Base-by-base conservation (phyloP, 2,888 invertebrate species). In the Volucella inanis region DNA sequence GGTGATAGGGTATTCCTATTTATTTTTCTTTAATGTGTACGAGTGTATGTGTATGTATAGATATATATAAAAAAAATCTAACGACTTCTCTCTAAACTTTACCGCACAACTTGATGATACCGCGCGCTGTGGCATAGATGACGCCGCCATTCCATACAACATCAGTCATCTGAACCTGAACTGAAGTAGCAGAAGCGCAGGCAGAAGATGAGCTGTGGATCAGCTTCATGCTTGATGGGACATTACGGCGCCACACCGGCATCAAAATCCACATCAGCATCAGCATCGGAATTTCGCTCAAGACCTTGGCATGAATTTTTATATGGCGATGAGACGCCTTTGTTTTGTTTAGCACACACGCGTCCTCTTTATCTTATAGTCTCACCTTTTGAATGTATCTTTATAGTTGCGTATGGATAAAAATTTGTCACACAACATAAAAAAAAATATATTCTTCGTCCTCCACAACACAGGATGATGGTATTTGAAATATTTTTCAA, bases 191-290 rank as follows among this genome's bases (percentile, higher is more conserved):
- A 38, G 3, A n/a, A 18, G 22, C n/a, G 14, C 14, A 14, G 14
- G 12, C 14, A 14, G 14, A 8, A 31, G 15, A 38, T 8, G 3
- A 10, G 22, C 22, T 22, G 52, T 11, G 38, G 41, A 79, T 57
- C 57, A 50, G 47, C 74, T 75, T 41, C 55, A 62, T 49, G 71
- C 65, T 65, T 38, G 52, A 50, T 71, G 68, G 74, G 79, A 79
- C 83, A 64, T 52, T 70, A 47, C 75, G 83, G 79, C 83, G 74
- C 83, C 83, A 59, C 78, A 72, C 77, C 59, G 41, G 45, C 59
- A 59, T 52, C 49, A 15, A 43, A 38, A 62, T 43, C 31, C 31
- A 31, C 78, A 72, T 82, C 59, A 47, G 52, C 52, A 59, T 52
- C 49, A 70, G 47, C 57, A 65, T 70, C 52, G 71, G 62, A 54